Evolutionary conservation across 2,888 invertebrate species (phyloP), one percentile per base, ranked within the genome.

Genomic region (Pachycephus smyrnensis): DNA sequence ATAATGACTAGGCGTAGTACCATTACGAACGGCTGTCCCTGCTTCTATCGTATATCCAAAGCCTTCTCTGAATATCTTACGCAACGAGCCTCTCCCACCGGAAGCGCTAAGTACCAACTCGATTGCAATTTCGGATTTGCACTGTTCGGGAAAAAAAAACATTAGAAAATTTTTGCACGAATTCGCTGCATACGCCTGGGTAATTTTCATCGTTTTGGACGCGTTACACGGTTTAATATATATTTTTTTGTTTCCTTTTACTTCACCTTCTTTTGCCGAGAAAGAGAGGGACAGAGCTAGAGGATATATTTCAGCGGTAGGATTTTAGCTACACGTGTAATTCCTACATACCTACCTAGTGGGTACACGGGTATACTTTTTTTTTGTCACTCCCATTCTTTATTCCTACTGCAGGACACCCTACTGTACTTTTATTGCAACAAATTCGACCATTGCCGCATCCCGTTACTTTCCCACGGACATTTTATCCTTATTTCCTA

Each of bases 381-480:
- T 23, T 55, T 55, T 23, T 23, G 23, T 55, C 55, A 9, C 35
- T n/a, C 40, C 23, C 73, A 55, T 55, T 15, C 69, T 32, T n/a
- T 74, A 32, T 35, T 37, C 12, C 71, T 75, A 23, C 75, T 32
- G 33, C 32, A 71, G 4, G 68, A 32, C 71, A 35, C 69, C 35
- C 12, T 35, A n/a, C 35, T 23, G 32, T 9, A 30, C 73, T 36
- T 33, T 35, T 23, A 12, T 30, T 33, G 75, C n/a, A 75, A 75
- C 75, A 68, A 75, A 75, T 68, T 75, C 33, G 35, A 68, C 15
- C 69, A 30, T 35, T 11, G 35, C 32, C 75, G 68, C 33, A 68
- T 40, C 69, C 36, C 36, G 12, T 68, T 69, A 68, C 69, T 68
- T 30, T 33, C 68, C 69, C 40, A 31, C 75, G 68, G 33, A 23